Conservation (phyloP, 2,797 vertebrate species). For the Propithecus perrieri region DNA sequence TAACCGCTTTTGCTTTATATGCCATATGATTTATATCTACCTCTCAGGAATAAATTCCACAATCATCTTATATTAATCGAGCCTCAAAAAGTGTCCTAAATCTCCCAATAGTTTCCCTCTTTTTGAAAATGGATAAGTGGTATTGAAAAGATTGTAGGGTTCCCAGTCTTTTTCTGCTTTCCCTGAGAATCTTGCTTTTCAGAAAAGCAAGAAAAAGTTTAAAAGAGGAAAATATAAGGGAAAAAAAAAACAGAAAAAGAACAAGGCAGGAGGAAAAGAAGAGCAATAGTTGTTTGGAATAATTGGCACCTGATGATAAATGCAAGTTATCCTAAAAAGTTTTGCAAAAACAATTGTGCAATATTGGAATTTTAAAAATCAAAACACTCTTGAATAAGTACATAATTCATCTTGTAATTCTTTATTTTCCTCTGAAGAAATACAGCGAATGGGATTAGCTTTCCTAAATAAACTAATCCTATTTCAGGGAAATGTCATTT, state of each 20-base stretch:
- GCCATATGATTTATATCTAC: slow-evolving; percentile 48
- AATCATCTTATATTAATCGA: slow-evolving; percentile 37
- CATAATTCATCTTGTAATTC: slow-evolving; percentile 21
- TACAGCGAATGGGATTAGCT: slow-evolving; percentile 53
- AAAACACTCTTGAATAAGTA: slow-evolving; percentile 59
- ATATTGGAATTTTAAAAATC: slow-evolving; percentile 53
- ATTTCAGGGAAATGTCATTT: slow-evolving; percentile 78
- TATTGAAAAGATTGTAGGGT: neutral
- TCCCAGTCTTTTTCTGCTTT: neutral
- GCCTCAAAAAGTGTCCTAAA: neutral
- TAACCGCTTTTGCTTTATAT: slow-evolving; percentile 30
- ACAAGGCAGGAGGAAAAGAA: neutral
- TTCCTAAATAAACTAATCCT: slow-evolving; percentile 75
- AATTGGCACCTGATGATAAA: slow-evolving; percentile 41
- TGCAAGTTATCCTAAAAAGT: slow-evolving; percentile 6
- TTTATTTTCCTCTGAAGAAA: slow-evolving; percentile 64
- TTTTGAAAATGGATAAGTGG: neutral
- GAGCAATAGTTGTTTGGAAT: neutral
- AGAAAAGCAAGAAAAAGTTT: neutral
- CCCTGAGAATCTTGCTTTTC: neutral
- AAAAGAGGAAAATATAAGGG: neutral
- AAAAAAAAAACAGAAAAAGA: neutral
- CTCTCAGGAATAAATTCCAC: slow-evolving; percentile 31
- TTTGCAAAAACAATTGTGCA: slow-evolving; percentile 64
- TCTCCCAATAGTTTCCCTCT: neutral